Evolutionary conservation across 2,797 vertebrate genomes (phyloP).

Genomic region (Aldrovandia affinis): DNA sequence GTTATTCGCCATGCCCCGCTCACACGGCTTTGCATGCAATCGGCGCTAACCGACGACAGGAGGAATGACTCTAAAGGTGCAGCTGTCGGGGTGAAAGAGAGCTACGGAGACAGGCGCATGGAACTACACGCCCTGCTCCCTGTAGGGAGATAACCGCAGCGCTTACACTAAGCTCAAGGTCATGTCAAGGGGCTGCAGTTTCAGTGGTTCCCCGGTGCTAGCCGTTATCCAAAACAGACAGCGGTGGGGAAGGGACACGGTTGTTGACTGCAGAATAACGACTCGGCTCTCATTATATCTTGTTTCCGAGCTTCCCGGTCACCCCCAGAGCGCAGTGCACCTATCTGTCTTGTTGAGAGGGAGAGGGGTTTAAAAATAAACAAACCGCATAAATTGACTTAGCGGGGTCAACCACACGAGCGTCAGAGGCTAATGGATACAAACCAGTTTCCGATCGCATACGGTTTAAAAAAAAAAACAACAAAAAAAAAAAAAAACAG

Average conservation of each 20-base stretch:
- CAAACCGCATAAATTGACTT: constrained; percentile 48
- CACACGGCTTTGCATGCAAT: background rate
- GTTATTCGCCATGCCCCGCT: background rate
- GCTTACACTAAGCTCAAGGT: background rate
- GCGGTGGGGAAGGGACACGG: background rate
- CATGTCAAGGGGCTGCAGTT: constrained; percentile 28
- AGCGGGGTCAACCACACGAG: constrained; percentile 45
- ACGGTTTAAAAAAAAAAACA: background rate
- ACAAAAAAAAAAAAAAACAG: constrained; percentile 28
- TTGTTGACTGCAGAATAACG: constrained; percentile 37
- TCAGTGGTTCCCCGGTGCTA: constrained; percentile 18
- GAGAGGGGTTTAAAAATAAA: constrained; percentile 46
- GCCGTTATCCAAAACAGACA: background rate
- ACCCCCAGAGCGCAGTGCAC: background rate
- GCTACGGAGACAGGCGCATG: background rate
- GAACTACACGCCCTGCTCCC: background rate
- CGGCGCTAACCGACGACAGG: background rate
- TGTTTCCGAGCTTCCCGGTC: constrained; percentile 28
- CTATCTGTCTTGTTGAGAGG: constrained; percentile 49
- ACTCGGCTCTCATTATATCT: constrained; percentile 39
- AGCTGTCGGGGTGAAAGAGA: background rate
- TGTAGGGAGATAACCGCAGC: background rate
- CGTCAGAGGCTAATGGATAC: constrained; percentile 53
- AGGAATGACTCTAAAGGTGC: background rate
- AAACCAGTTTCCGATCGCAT: constrained; percentile 44